phyloP scores from a whole-genome alignment of 92 coral and sea anemone species.

The Actinostola sp. region DNA sequence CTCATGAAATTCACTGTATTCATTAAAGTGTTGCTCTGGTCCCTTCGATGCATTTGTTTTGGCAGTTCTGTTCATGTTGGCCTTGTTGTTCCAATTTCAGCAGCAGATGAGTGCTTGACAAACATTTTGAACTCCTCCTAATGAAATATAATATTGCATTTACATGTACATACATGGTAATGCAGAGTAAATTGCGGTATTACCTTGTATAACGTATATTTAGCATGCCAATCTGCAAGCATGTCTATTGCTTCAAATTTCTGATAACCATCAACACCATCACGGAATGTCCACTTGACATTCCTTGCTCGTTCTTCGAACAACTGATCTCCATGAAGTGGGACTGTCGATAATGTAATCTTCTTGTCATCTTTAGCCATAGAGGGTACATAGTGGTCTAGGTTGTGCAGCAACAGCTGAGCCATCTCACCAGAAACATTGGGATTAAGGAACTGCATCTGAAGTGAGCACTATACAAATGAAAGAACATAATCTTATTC shows the following conservation, averaged over 20 bases:
- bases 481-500: no score
- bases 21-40: slow-evolving; percentile 43
- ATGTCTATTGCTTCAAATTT: slow-evolving; percentile 48
- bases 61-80: slow-evolving; percentile 36
- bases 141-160: slow-evolving; percentile 2
- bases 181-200: background rate
- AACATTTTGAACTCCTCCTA: slow-evolving; percentile 50
- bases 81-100: slow-evolving; percentile 50
- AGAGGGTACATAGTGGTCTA: slow-evolving; percentile 51
- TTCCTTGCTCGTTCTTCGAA: slow-evolving; percentile 62
- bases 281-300: slow-evolving; percentile 54
- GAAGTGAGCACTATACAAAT: slow-evolving; percentile 50
- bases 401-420: slow-evolving; percentile 36
- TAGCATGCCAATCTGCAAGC: slow-evolving; percentile 53
- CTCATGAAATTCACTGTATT: slow-evolving; percentile 50
- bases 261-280: slow-evolving; percentile 47
- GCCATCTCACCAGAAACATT: slow-evolving; percentile 65
- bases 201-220: slow-evolving; percentile 44
- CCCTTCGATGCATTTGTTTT: slow-evolving; percentile 51
- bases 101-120: slow-evolving; percentile 45
- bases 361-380: slow-evolving; percentile 26
- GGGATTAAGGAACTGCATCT: slow-evolving; percentile 48
- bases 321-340: slow-evolving; percentile 57
- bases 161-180: background rate
- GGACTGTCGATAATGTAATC: slow-evolving; percentile 20